phyloP scores from a whole-genome alignment of 2,888 invertebrate species.

The Cerastis rubricosa region DNA sequence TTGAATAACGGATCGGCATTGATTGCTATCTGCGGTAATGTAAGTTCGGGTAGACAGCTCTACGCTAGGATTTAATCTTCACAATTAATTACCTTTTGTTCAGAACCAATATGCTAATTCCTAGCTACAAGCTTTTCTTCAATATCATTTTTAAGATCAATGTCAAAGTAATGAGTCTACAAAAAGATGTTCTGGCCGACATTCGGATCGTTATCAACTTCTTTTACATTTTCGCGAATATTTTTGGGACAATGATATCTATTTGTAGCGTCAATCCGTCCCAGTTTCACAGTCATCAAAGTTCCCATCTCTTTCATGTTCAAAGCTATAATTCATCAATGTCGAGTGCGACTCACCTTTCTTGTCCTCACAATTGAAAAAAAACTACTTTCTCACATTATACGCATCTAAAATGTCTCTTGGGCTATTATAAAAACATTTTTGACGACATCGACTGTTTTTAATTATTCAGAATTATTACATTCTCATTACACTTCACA shows the following conservation, averaged over 20 bases:
- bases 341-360: conserved; percentile 65
- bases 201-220: conserved; percentile 28
- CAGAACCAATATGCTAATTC: conserved; percentile 58
- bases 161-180: conserved; percentile 23
- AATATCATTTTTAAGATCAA: conserved; percentile 39
- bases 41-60: conserved; percentile 58
- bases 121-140: conserved; percentile 23
- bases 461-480: conserved; percentile 69
- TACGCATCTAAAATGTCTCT: conserved; percentile 60
- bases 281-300: conserved; percentile 61
- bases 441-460: conserved; percentile 64
- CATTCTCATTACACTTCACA: conserved; percentile 71
- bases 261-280: conserved; percentile 57
- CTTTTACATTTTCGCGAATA: conserved; percentile 46
- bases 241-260: conserved; percentile 61
- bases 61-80: conserved; percentile 59
- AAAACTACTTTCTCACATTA: conserved; percentile 73
- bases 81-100: conserved; percentile 60
- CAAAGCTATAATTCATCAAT: conserved; percentile 70
- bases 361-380: conserved; percentile 69
- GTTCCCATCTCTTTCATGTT: conserved; percentile 62
- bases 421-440: conserved; percentile 74
- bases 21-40: conserved; percentile 66
- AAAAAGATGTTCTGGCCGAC: conserved; percentile 11
- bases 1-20: conserved; percentile 65